phyloP scores from a whole-genome alignment of 2,888 invertebrate genomes.

The Heliconius sara region DNA sequence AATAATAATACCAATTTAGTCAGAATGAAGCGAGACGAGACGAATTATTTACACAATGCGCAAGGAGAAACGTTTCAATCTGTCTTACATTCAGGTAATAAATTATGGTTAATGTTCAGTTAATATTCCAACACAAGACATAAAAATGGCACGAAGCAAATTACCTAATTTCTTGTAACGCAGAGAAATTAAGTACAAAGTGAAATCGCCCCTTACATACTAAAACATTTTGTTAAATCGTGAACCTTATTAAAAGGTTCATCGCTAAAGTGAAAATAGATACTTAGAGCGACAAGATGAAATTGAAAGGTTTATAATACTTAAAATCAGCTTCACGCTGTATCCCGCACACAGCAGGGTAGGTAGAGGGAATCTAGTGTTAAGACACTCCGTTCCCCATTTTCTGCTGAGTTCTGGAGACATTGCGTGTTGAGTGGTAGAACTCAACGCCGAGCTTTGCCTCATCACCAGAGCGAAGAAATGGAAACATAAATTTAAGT shows the following conservation, averaged over 20 bases:
- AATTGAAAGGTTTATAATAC: too few species aligned
- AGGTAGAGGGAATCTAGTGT: too few species aligned
- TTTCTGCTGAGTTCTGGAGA: too few species aligned
- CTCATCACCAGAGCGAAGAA: too few species aligned
- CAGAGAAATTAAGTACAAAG: constrained; percentile 66
- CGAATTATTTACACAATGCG: constrained; percentile 46
- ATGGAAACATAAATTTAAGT: too few species aligned
- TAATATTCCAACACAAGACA: constrained; percentile 63
- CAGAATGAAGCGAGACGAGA: constrained; percentile 18
- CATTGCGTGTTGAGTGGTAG: too few species aligned
- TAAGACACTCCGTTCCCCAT: too few species aligned
- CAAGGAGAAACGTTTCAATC: constrained; percentile 49
- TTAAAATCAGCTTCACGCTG: too few species aligned
- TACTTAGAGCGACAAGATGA: constrained; percentile 50
- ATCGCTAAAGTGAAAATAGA: constrained; percentile 59
- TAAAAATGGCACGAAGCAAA: constrained; percentile 70
- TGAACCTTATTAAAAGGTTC: constrained; percentile 71
- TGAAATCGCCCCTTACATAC: constrained; percentile 72
- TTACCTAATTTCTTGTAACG: constrained; percentile 75
- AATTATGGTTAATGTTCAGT: constrained; percentile 56
- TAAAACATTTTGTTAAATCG: constrained; percentile 72
- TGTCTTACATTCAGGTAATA: constrained; percentile 55
- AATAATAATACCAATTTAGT: constrained; percentile 31
- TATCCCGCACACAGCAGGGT: too few species aligned
- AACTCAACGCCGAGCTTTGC: too few species aligned